Evolutionary conservation across 2,888 invertebrate genomes (phyloP), one percentile per base, ranked within the genome.

Genomic region (Epirrhoe tristata): DNA sequence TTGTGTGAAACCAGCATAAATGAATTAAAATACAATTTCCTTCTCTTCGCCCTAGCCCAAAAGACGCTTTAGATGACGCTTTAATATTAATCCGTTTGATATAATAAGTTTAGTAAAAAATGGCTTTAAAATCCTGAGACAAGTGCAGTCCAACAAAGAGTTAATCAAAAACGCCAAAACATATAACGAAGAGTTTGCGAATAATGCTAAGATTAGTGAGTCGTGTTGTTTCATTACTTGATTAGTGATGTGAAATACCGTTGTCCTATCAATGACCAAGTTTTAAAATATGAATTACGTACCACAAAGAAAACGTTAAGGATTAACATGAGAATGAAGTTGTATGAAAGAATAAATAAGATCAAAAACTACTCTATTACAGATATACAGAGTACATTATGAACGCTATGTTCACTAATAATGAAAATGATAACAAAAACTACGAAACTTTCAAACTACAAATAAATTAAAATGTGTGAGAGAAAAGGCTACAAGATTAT

Each of bases 371-470:
- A 64, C 61, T 58, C 10, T 55, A 31, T 53, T 43, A 66, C 56
- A 64, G 32, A 59, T 61, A 67, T 48, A 58, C 48, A 56, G 36
- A 67, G 52, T n/a, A 59, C 67, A 58, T n/a, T 58, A 56, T 51
- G 63, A 68, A 64, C 58, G n/a, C 67, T 67, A 67, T 12, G 46
- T 60, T 60, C 56, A 46, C 50, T 56, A 58, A 24, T 51, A 39
- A 58, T 58, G 48, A 67, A 58, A 64, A 68, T 64, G 54, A 58
- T 4, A 64, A 64, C 58, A 54, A 58, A 67, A 67, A 63, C 67
- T 67, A 67, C 67, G 60, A 52, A 64, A 58, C 32, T 53, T 24
- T 60, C 36, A 48, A 57, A 46, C 31, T 56, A 57, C 59, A 55
- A 51, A 60, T n/a, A 66, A 66, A 60, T 55, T 56, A 59, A 65